A percentile compares a stretch with the other conserved stretches of the same genome.
These are phyloP conservation scores for Drosophila multiciliata DNA, from an alignment of 2,888 invertebrate genomes.

Conservation along the genomic window DNA sequence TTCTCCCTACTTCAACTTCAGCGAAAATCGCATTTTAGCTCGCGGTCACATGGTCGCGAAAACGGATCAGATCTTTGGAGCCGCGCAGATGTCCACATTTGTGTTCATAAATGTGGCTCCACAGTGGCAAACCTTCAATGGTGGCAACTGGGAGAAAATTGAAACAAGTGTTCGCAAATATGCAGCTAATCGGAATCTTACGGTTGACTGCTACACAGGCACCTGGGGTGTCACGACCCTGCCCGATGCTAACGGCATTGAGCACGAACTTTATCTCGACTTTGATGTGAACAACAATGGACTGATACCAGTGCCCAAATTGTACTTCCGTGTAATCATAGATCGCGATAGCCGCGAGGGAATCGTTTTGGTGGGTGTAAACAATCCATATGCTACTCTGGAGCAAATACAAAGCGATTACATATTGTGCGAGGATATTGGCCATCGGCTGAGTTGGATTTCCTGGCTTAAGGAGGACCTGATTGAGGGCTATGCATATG, in stretches of 20 bases:
- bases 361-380: constrained; percentile 86
- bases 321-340: constrained; percentile 87
- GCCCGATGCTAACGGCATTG: constrained; percentile 84
- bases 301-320: constrained; percentile 86
- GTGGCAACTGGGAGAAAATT: constrained; percentile 86
- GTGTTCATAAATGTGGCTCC: constrained; percentile 87
- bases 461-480: constrained; percentile 74
- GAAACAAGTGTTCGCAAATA: constrained; percentile 86
- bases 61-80: constrained; percentile 86
- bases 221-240: constrained; percentile 86
- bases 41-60: constrained; percentile 86
- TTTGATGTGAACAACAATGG: constrained; percentile 80
- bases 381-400: constrained; percentile 81
- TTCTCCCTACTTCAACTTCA: constrained; percentile 70
- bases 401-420: constrained; percentile 74
- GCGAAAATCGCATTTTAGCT: constrained; percentile 78
- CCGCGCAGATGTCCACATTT: constrained; percentile 86
- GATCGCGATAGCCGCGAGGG: constrained; percentile 85
- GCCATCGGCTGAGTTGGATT: constrained; percentile 74
- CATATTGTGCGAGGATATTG: constrained; percentile 76
- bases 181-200: constrained; percentile 80
- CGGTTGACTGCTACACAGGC: constrained; percentile 86
- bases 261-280: constrained; percentile 82
- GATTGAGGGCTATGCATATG: constrained; percentile 76
- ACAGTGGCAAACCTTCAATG: constrained; percentile 87